Evolutionary conservation across 2,888 invertebrate genomes (phyloP).

Genomic region (Quadriops clusia): DNA sequence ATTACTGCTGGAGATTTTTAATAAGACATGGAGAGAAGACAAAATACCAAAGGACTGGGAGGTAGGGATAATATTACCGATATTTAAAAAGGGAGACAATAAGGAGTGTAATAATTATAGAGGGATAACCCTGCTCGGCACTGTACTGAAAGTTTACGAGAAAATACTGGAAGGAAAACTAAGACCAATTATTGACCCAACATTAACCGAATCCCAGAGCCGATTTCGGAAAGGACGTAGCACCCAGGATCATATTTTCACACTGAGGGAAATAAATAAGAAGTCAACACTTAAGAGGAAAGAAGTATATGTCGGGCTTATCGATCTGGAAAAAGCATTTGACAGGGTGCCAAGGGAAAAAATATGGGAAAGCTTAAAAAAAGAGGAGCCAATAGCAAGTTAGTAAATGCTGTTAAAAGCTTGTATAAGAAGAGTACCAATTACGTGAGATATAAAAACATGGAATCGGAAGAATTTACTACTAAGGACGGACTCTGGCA

Average conservation of each 20-base stretch:
- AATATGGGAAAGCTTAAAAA: conserved; percentile 5
- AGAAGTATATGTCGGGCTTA: too few relatives aligned
- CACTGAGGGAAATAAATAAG: conserved; percentile 2
- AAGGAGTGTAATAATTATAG: conserved; percentile 10
- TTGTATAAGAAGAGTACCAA: conserved; percentile 4
- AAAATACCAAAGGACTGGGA: conserved; percentile 11
- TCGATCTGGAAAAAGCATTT: too few relatives aligned
- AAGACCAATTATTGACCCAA: conserved; percentile 7
- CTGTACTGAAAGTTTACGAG: conserved; percentile 6
- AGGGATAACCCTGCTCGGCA: conserved; percentile 7
- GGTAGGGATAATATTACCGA: conserved; percentile 9
- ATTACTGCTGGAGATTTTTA: conserved; percentile 1
- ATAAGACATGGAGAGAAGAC: conserved; percentile 6
- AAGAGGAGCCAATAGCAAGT: conserved; percentile 8
- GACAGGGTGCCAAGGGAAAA: conserved; percentile 1
- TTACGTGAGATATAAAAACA: not conserved
- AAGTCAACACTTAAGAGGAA: too few relatives aligned
- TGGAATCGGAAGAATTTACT: not conserved
- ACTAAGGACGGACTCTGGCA: conserved; percentile 4
- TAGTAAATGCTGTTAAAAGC: conserved; percentile 1
- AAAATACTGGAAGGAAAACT: conserved; percentile 6
- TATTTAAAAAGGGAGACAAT: conserved; percentile 11
- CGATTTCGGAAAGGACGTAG: conserved; percentile 8
- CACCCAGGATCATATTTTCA: conserved; percentile 8
- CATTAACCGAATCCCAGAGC: conserved; percentile 8